Base-by-base conservation (phyloP, 2,113 vertebrate species). In the Corydoras sp. region DNA sequence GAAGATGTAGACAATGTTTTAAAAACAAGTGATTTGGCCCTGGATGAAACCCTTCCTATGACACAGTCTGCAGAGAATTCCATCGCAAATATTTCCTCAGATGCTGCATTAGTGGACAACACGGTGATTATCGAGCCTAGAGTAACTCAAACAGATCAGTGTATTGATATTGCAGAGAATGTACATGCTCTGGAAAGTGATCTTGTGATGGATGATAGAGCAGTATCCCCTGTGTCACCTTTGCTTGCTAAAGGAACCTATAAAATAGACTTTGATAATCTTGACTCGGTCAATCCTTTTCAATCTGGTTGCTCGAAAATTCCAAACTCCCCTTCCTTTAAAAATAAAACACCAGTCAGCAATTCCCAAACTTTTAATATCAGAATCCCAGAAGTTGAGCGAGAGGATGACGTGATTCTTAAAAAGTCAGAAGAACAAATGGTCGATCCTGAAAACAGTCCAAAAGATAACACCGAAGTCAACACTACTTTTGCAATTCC, bases 41-140 rank as follows among this genome's bases (percentile, higher is more conserved):
- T 89, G 7, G 88, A 90, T 11, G 88, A 90, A 54, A 91, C 90
- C 0, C 86, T 90, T 60, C 88, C 87, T 0, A 84, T 87, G 65
- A 74, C 15, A 2, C 62, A 31, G 0, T 88, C 87, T 12, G 73
- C 85, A 11, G 88, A 90, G 13, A 87, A 85, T 81, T 89, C 88
- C 0, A 68, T 87, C 9, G 78, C 50, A 15, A 82, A 89, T 4
- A 3, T 68, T 29, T 85, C 85, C 0, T 29, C 69, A 0, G 58
- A 84, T 51, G 54, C 85, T 35, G 61, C 80, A 69, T 88, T 86
- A 62, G 79, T 80, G 12, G 86, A 90, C 5, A 88, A 84, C 76
- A 88, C 86, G 0, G 85, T 90, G 55, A 77, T 90, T 67, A 85
- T 84, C 0, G 77, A 86, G 65, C 7, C 64, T 1, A 83, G 77